Percentiles rank a stretch among this genome's conserved stretches.
Evolutionary conservation across 1,140 invertebrate species (phyloP).

Genomic region (Apis cerana): DNA sequence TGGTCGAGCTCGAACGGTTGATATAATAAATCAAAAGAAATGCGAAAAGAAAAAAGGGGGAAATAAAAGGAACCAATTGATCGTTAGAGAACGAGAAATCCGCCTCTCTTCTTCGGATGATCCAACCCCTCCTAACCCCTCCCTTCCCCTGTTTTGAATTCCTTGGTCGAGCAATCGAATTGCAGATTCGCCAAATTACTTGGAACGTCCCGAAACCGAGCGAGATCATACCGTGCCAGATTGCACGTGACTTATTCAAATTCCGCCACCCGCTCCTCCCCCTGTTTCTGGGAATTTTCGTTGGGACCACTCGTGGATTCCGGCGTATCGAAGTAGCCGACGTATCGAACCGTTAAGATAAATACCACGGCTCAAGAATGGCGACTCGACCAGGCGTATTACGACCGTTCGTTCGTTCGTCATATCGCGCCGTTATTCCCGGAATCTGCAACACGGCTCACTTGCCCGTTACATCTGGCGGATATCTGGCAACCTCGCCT

Average conservation of each 20-base stretch:
- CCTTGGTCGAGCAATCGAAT: neutral
- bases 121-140: too few species aligned
- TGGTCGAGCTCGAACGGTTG: too few species aligned
- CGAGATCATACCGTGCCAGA: neutral
- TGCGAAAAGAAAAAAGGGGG: too few species aligned
- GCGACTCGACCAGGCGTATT: conserved; percentile 5
- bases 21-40: too few species aligned
- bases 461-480: neutral
- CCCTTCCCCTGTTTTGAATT: neutral
- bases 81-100: too few species aligned
- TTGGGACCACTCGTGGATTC: neutral
- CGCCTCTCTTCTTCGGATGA: too few species aligned
- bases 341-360: conserved; percentile 57
- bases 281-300: neutral
- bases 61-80: too few species aligned
- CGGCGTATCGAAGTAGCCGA: conserved; percentile 32
- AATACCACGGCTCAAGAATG: conserved; percentile 55
- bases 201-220: neutral
- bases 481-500: too few species aligned
- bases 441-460: conserved; percentile 63
- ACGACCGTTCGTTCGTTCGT: conserved; percentile 32
- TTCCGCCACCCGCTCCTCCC: neutral
- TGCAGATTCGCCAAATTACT: conserved; percentile 7
- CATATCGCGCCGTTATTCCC: conserved; percentile 52
- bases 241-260: conserved; percentile 12